Evolutionary conservation across 92 coral and sea anemone species (phyloP), one percentile per base, ranked within the genome.

Genomic region (Blastomussa wellsi): DNA sequence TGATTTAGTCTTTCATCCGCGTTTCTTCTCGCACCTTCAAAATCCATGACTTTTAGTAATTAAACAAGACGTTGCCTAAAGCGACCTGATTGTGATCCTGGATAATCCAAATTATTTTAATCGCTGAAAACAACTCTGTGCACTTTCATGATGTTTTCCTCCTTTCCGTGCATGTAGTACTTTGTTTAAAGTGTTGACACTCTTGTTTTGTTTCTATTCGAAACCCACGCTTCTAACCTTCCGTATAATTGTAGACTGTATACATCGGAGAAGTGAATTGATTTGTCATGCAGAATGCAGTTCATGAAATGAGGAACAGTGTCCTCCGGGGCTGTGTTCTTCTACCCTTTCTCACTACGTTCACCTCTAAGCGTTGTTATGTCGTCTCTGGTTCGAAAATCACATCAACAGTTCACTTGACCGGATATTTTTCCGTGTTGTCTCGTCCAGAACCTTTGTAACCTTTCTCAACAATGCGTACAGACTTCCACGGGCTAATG

Each of bases 1-100:
- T 94, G 98, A 68, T 82, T 90, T 24, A 94, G 91, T 72, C 98
- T 76, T 6, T 90, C 92, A 82, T 94, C 92, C 44, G 93, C 93
- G 53, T 90, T 79, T 39, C 84, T 68, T 78, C 95, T 86, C 13
- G 89, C 89, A 20, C 94, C 86, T 57, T 92, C 88, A 52, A 87
- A 88, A 73, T 90, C 95, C 84, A 88, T 78, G 41, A 22, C 36
- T 85, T 52, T 77, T 26, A 47, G 53, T 76, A 37, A 65, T 84
- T 76, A 62, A 51, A 39, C 8, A 77, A 26, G 51, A n/a, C 68
- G 42, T 37, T 36, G 62, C 15, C 76, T 16, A 62, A 79, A 51
- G 71, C 57, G 36, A 82, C 53, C 7, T 29, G 60, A 52, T 19
- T 75, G 55, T 15, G 31, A 82, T 82, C 62, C 22, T 8, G 71